Conservation (phyloP, 1,140 invertebrate species). For the Sitophilus oryzae region DNA sequence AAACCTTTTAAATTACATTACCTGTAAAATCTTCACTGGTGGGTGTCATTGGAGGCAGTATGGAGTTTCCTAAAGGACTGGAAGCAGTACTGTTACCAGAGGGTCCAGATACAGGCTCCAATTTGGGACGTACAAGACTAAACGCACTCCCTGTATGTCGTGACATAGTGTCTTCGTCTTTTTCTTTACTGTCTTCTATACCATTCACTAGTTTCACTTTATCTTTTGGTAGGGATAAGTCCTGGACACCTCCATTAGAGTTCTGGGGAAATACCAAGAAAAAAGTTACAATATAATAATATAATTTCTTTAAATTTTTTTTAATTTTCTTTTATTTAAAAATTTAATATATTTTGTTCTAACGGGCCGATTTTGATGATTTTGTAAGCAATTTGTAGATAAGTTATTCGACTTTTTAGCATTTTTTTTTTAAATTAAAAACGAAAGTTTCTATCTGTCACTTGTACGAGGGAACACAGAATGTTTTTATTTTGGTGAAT, state of each 20-base stretch:
- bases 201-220: constrained; percentile 66
- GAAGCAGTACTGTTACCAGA: constrained; percentile 61
- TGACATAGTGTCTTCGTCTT: constrained; percentile 58
- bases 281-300: too few relatives aligned
- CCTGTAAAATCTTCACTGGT: constrained; percentile 70
- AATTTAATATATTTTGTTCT: too few relatives aligned
- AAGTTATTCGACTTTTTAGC: too few relatives aligned
- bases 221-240: constrained; percentile 77
- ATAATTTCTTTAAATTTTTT: too few relatives aligned
- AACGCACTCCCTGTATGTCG: constrained; percentile 80
- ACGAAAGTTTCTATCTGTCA: too few relatives aligned
- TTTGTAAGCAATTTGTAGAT: too few relatives aligned
- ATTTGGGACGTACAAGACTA: constrained; percentile 73
- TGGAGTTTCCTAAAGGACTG: constrained; percentile 73
- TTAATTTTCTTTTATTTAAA: too few relatives aligned
- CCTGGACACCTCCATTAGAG: constrained; percentile 68
- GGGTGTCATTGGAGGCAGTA: constrained; percentile 72
- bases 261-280: constrained; percentile 36
- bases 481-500: too few relatives aligned
- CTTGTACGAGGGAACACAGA: too few relatives aligned
- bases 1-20: too few relatives aligned
- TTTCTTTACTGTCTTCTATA: constrained; percentile 41
- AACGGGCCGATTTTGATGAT: too few relatives aligned
- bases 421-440: too few relatives aligned
- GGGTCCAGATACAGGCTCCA: constrained; percentile 60